These are phyloP conservation scores for Peromyscus eremicus DNA, from an alignment of 2,797 vertebrate species.

Conservation along the genomic window DNA sequence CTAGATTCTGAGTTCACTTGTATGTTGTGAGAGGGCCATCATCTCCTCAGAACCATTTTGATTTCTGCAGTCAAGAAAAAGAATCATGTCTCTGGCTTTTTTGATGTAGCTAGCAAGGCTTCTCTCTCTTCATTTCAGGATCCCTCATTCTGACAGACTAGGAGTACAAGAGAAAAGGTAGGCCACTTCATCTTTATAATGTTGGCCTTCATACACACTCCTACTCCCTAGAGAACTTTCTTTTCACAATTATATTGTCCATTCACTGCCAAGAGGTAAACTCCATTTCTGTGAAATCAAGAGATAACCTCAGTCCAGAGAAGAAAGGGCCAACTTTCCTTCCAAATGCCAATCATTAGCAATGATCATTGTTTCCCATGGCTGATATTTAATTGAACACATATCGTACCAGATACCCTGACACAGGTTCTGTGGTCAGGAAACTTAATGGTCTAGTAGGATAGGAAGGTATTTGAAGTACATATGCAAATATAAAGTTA, in stretches of 20 bases:
- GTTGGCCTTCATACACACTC: not conserved
- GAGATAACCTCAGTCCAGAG: not conserved
- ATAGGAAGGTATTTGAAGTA: not conserved
- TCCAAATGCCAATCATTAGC: not conserved
- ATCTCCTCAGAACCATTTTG: not conserved
- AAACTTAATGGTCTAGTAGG: not conserved
- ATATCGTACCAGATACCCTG: not conserved
- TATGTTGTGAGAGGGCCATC: not conserved
- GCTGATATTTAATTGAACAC: not conserved
- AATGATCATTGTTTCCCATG: slow-evolving; percentile 1
- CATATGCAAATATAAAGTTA: not conserved
- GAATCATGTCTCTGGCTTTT: not conserved
- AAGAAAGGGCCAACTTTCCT: not conserved
- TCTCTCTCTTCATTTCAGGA: not conserved
- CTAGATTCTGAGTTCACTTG: not conserved
- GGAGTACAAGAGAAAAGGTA: not conserved
- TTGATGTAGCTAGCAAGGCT: not conserved
- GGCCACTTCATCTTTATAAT: not conserved
- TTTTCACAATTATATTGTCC: not conserved
- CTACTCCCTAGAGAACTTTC: not conserved
- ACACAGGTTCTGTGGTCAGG: not conserved
- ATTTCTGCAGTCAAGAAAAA: not conserved
- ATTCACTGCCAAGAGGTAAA: not conserved
- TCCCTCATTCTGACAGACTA: not conserved
- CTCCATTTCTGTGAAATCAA: slow-evolving; percentile 2